Evolutionary conservation across 2,888 invertebrate species (phyloP).

Genomic region (Drosophila mettleri): DNA sequence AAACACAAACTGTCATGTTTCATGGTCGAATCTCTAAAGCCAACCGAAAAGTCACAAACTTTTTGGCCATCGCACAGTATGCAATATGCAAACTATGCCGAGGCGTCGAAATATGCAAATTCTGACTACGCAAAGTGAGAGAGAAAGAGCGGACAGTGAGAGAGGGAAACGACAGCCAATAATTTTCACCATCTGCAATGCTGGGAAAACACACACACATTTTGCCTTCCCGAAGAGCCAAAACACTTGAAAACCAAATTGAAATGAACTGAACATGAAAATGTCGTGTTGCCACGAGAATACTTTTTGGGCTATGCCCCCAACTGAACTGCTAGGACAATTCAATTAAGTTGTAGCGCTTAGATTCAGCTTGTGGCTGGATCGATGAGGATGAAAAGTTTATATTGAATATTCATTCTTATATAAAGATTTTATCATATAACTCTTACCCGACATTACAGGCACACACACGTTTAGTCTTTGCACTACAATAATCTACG

Average conservation of each 20-base stretch:
- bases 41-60: conserved; percentile 63
- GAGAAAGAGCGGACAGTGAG: conserved; percentile 5
- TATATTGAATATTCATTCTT: too few relatives aligned
- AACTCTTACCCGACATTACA: too few relatives aligned
- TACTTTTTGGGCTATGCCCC: conserved; percentile 5
- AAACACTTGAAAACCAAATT: conserved; percentile 61
- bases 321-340: conserved; percentile 20
- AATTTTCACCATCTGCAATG: conserved; percentile 37
- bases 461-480: too few relatives aligned
- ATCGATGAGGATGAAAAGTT: conserved; percentile 2
- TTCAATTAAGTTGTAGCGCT: conserved; percentile 21
- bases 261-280: conserved; percentile 61
- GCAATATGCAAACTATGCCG: conserved; percentile 61
- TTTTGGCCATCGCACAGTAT: conserved; percentile 50
- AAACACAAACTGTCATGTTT: conserved; percentile 71
- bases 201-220: conserved; percentile 24
- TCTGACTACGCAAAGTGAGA: not conserved
- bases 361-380: conserved; percentile 36
- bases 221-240: conserved; percentile 20
- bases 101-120: conserved; percentile 61
- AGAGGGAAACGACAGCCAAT: conserved; percentile 40
- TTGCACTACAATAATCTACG: not conserved
- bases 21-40: conserved; percentile 27
- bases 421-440: too few relatives aligned
- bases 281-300: conserved; percentile 11